A percentile compares a stretch with the other conserved stretches of the same genome.
These are phyloP conservation scores for Toxostoma redivivum DNA, from an alignment of 2,113 vertebrate genomes.

Conservation along the genomic window DNA sequence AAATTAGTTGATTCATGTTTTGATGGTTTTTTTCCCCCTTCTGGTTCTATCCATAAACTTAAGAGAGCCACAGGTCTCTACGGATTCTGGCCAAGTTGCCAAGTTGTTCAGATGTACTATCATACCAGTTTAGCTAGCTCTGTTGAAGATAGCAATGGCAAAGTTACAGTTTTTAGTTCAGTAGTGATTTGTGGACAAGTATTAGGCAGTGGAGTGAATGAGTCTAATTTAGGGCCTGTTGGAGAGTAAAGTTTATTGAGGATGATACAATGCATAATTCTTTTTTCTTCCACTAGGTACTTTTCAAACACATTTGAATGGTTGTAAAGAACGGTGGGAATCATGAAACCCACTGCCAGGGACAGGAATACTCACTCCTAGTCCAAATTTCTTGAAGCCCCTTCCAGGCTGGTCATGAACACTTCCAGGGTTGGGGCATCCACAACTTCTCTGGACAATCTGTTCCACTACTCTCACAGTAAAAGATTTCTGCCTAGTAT, in stretches of 20 bases:
- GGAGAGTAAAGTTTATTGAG: background rate
- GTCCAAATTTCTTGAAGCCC: background rate
- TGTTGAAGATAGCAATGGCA: background rate
- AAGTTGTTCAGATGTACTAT: background rate
- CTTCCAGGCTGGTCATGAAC: background rate
- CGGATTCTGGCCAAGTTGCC: background rate
- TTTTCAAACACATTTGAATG: background rate
- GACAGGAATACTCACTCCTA: background rate
- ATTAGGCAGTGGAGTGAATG: background rate
- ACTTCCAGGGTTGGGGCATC: background rate
- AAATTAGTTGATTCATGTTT: background rate
- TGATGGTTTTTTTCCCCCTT: background rate
- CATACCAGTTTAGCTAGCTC: background rate
- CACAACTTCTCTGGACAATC: background rate
- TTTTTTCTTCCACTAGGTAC: background rate
- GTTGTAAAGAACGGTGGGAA: background rate
- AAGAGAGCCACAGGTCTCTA: background rate
- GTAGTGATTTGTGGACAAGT: background rate
- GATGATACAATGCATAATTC: background rate
- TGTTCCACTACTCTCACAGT: background rate
- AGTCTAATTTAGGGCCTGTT: background rate
- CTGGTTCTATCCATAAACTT: background rate
- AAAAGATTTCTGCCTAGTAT: background rate
- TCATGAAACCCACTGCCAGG: accelerated
- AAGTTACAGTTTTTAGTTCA: background rate